Evolutionary conservation across 2,888 invertebrate species (phyloP), one percentile per base, ranked within the genome.

Genomic region (Chrysomela aeneicollis): DNA sequence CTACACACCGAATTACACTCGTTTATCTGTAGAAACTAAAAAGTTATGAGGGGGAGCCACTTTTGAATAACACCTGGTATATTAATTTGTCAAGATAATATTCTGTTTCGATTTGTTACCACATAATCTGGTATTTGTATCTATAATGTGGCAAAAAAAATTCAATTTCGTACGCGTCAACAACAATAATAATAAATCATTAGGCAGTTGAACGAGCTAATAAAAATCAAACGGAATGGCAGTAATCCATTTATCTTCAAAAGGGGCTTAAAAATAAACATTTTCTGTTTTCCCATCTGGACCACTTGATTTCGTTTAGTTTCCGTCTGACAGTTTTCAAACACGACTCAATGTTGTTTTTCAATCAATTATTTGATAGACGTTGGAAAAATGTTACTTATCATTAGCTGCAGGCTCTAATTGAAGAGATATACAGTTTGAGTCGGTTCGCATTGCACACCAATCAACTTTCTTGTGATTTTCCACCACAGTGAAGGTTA

Each of bases 131-230:
- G 26, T 26, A 26, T 26, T 26, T 26, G 26, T 47, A 8, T 5
- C 47, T 12, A 47, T 12, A 35, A 2, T 35, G 15, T 15, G 42
- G 15, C 15, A 15, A 15, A 42, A 42, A 15, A 15, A 15, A 42
- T 35, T 49, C 12, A 51, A 26, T 21, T 21, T 15, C 21, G 15
- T 6, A 22, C 3, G 2, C 6, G 12, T 26, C 51, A 51, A 51
- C 19, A 51, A 21, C 51, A 21, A 42, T 42, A 10, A 37, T n/a
- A 42, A 55, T 55, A 55, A 55, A 55, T 55, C 42, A 55, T 55
- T 37, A 37, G n/a, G 19, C 21, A 55, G 37, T 55, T 55, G 15
- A 55, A 55, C 42, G 55, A 35, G 55, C 42, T 55, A 55, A 55
- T 55, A 55, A 55, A 55, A 55, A 22, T 15, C 15, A 15, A 42